These are phyloP conservation scores for Pachycephus smyrnensis DNA, from an alignment of 2,888 invertebrate species.

Conservation along the genomic window DNA sequence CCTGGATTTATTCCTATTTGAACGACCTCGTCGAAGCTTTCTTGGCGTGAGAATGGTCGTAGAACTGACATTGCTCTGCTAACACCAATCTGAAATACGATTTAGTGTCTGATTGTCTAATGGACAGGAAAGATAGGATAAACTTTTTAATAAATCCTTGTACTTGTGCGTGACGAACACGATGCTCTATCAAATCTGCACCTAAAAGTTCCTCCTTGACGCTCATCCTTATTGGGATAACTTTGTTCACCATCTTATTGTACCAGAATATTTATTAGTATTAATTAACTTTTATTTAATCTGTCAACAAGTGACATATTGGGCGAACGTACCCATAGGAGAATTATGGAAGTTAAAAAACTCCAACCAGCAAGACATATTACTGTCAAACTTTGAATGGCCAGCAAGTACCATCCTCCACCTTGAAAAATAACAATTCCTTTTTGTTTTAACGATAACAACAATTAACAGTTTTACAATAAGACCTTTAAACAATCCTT, in stretches of 20 bases:
- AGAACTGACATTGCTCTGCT: slow-evolving; percentile 82
- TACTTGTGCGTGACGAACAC: slow-evolving; percentile 79
- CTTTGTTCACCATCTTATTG: slow-evolving; percentile 73
- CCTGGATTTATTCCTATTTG: slow-evolving; percentile 80
- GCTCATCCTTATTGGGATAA: slow-evolving; percentile 87
- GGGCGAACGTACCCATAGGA: slow-evolving; percentile 75
- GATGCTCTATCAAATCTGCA: slow-evolving; percentile 90
- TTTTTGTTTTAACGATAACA: neutral
- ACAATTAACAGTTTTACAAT: neutral
- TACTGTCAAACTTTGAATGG: slow-evolving; percentile 81
- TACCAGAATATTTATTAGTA: slow-evolving; percentile 7
- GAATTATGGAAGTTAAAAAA: slow-evolving; percentile 75
- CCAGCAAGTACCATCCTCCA: slow-evolving; percentile 89
- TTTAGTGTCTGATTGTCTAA: neutral
- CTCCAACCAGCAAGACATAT: slow-evolving; percentile 83
- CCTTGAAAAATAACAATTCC: slow-evolving; percentile 69
- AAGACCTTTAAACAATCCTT: slow-evolving; percentile 80
- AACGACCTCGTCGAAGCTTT: slow-evolving; percentile 67
- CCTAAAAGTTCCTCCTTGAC: slow-evolving; percentile 88
- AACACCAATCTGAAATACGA: slow-evolving; percentile 70
- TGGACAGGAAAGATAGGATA: slow-evolving; percentile 5
- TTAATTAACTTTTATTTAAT: neutral
- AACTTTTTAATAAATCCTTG: slow-evolving; percentile 26
- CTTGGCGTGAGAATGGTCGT: slow-evolving; percentile 71
- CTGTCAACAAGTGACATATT: neutral